Base-by-base conservation (phyloP, 2,888 invertebrate genomes). In the Eilema griseolum region DNA sequence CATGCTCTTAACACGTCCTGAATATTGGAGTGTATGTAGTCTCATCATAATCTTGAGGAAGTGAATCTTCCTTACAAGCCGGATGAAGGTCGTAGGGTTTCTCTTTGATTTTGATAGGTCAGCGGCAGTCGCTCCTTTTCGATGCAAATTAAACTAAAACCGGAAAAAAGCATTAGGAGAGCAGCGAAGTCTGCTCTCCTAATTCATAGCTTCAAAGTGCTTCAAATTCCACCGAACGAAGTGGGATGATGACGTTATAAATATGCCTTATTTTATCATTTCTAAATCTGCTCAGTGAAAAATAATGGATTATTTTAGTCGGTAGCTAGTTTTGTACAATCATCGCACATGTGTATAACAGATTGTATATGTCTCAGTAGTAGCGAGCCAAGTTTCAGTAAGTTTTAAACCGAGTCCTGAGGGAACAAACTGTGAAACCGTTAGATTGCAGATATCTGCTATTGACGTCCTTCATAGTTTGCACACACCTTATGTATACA, bases 391-490 rank as follows among this genome's bases (percentile, higher is more conserved):
- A 78, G 66, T 74, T 74, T 59, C 46, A 31, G 57, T 20, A 80
- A 78, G 67, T 74, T 74, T 56, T 61, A 62, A 74, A 61, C 31
- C 46, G 66, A 57, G 67, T 78, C 78, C 57, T 41, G 41, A 16
- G 71, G 70, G 71, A 76, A 71, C 73, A 70, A 66, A 70, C 70
- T 68, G 73, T 67, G 57, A 57, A 57, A 66, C 64, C 33, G n/a
- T 60, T 41, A 59, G 61, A 41, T 66, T 75, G 74, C 69, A 71
- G 67, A 69, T 76, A 77, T 71, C 76, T 82, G 80, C 67, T 79
- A 84, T 82, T 76, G 78, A 77, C 78, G 74, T 73, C 63, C 69
- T 76, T 56, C 37, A 67, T 75, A 79, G 73, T 79, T 75, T 73
- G 62, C 56, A 64, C 65, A 74, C 63, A 61, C 67, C 31, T 76